Conservation (phyloP, 92 coral and sea anemone species). For the Zoanthus sociatus region DNA sequence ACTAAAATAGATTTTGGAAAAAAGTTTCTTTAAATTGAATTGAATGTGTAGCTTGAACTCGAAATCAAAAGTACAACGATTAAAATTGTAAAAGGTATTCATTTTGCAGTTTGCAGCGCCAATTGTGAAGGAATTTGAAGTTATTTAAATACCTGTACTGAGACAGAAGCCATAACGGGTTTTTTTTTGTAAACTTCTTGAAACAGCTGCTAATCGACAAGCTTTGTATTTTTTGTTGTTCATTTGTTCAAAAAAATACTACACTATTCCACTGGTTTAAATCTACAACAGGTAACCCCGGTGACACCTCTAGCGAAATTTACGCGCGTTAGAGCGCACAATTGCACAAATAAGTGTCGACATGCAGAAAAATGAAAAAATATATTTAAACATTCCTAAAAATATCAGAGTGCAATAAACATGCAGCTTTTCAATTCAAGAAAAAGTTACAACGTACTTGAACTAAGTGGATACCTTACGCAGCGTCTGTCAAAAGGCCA, state of each 20-base stretch:
- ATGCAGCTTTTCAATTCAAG: neutral
- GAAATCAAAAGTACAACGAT: neutral
- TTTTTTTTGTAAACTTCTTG: conserved; percentile 27
- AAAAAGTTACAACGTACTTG: neutral
- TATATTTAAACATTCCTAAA: neutral
- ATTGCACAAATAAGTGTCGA: neutral
- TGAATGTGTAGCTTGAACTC: neutral
- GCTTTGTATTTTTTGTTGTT: conserved; percentile 30
- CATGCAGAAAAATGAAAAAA: neutral
- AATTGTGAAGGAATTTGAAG: conserved; percentile 39
- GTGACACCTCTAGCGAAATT: conserved; percentile 40
- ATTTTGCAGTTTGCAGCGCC: neutral
- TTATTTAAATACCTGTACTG: conserved; percentile 12
- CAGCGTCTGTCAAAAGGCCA: conserved; percentile 38
- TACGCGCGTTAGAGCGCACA: neutral
- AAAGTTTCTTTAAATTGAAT: neutral
- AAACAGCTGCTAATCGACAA: conserved; percentile 35
- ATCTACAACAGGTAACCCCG: conserved; percentile 10
- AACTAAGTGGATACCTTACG: neutral
- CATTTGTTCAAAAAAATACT: conserved; percentile 32
- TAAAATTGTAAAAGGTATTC: neutral
- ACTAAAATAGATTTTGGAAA: neutral
- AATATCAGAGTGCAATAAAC: neutral
- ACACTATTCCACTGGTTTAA: neutral
- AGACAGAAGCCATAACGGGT: conserved; percentile 35